phyloP scores from a whole-genome alignment of 2,888 invertebrate species.

The Scotopteryx bipunctaria region DNA sequence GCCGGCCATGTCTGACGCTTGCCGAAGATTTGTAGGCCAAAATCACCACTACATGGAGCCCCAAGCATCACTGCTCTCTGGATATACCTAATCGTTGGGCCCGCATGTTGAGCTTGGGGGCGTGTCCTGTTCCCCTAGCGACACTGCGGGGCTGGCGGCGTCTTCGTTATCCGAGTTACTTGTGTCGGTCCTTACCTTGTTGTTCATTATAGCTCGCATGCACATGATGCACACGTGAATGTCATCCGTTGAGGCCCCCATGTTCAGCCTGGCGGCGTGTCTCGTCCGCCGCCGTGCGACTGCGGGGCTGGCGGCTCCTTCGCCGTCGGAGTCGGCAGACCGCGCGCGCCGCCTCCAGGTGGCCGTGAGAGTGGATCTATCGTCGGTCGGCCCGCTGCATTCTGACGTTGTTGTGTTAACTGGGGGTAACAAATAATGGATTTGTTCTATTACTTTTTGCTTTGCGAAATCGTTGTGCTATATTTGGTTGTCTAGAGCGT shows the following conservation, averaged over 20 bases:
- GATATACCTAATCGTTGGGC: too few relatives aligned
- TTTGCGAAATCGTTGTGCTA: too few relatives aligned
- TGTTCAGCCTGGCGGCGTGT: conserved; percentile 94
- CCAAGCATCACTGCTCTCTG: too few relatives aligned
- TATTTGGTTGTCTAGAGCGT: too few relatives aligned
- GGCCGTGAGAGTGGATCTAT: conserved; percentile 61
- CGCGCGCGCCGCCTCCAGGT: conserved; percentile 68
- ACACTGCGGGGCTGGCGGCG: too few relatives aligned
- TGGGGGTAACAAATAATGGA: conserved; percentile 24
- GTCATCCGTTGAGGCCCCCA: conserved; percentile 98
- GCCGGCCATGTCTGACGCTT: too few relatives aligned
- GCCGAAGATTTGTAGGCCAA: too few relatives aligned
- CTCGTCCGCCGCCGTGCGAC: conserved; percentile 86
- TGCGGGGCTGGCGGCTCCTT: conserved; percentile 63
- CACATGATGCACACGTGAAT: conserved; percentile 99
- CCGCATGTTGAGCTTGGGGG: too few relatives aligned
- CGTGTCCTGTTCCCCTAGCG: too few relatives aligned
- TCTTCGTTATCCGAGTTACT: too few relatives aligned
- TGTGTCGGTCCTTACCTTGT: conserved; percentile 94
- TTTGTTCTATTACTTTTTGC: too few relatives aligned
- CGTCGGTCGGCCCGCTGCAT: conserved; percentile 67
- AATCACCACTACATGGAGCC: too few relatives aligned
- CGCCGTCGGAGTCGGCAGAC: conserved; percentile 61
- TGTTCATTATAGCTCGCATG: conserved; percentile 99
- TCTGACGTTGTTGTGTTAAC: conserved; percentile 75